Evolutionary conservation across 2,888 invertebrate genomes (phyloP).

Genomic region (Heliconius hortense): DNA sequence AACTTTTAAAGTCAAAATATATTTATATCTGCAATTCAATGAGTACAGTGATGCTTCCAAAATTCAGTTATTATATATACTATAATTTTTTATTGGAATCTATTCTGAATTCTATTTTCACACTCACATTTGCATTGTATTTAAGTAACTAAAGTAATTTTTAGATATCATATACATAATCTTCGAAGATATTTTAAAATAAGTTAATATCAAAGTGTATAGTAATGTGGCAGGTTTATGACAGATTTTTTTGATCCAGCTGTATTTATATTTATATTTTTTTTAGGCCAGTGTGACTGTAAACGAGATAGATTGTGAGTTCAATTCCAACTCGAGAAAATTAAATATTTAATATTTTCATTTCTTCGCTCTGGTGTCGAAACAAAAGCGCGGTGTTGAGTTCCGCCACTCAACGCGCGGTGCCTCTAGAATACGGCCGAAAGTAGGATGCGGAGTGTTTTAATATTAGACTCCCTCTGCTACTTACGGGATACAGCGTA

Average conservation of each 20-base stretch:
- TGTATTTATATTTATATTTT: too few relatives aligned
- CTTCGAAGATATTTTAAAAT: too few relatives aligned
- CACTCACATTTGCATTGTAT: background rate
- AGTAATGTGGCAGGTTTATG: too few relatives aligned
- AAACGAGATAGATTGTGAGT: background rate
- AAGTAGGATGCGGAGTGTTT: background rate
- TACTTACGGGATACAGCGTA: background rate
- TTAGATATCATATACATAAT: too few relatives aligned
- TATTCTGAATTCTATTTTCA: background rate
- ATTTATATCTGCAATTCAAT: conserved; percentile 1
- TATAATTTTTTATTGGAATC: background rate
- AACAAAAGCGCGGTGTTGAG: background rate
- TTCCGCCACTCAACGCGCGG: background rate
- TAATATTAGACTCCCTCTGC: background rate
- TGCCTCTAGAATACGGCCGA: background rate
- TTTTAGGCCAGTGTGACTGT: background rate
- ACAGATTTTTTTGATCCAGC: too few relatives aligned
- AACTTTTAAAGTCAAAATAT: background rate
- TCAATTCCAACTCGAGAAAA: background rate
- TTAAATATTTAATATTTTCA: background rate
- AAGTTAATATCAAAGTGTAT: too few relatives aligned
- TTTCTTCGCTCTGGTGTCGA: background rate
- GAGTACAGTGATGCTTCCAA: background rate
- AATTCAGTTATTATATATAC: background rate
- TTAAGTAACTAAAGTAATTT: background rate